Conservation (phyloP, 2,888 invertebrate species). For the Odontocolon sp. region DNA sequence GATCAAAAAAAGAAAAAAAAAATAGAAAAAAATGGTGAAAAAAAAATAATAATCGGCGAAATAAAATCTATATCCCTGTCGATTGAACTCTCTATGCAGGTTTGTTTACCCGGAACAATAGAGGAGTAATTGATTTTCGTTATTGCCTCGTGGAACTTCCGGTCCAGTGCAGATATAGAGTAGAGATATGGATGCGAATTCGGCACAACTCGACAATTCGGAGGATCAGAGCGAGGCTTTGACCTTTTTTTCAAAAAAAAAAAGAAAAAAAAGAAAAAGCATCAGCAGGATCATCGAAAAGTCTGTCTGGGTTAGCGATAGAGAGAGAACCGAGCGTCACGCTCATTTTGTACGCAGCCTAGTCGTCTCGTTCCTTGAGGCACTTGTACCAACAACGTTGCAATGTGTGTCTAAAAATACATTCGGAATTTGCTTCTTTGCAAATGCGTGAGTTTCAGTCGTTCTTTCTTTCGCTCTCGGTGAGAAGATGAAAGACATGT, state of each 20-base stretch:
- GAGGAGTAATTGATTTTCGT: slow-evolving; percentile 46
- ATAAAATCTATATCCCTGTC: not conserved
- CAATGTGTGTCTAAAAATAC: slow-evolving; percentile 50
- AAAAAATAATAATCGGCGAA: too few relatives aligned
- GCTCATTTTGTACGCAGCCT: slow-evolving; percentile 32
- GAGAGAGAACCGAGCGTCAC: slow-evolving; percentile 1
- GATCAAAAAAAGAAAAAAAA: too few relatives aligned
- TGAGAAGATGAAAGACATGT: not conserved
- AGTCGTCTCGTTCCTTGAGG: slow-evolving; percentile 12
- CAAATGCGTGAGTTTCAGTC: slow-evolving; percentile 38
- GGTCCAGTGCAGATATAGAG: slow-evolving; percentile 4
- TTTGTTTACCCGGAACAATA: slow-evolving; percentile 47
- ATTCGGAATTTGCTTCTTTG: slow-evolving; percentile 57
- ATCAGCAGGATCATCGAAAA: too few relatives aligned
- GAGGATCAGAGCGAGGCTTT: too few relatives aligned
- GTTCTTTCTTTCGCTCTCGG: not conserved
- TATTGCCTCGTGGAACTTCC: slow-evolving; percentile 40
- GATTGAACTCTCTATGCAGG: slow-evolving; percentile 16
- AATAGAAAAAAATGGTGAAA: too few relatives aligned
- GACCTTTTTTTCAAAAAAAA: too few relatives aligned
- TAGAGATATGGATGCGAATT: not conserved
- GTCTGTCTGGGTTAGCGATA: too few relatives aligned
- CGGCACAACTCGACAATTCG: too few relatives aligned
- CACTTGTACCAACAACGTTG: slow-evolving; percentile 57
- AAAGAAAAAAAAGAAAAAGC: too few relatives aligned